Evolutionary conservation across 2,797 vertebrate genomes (phyloP).

Genomic region (Coregonus sp.): DNA sequence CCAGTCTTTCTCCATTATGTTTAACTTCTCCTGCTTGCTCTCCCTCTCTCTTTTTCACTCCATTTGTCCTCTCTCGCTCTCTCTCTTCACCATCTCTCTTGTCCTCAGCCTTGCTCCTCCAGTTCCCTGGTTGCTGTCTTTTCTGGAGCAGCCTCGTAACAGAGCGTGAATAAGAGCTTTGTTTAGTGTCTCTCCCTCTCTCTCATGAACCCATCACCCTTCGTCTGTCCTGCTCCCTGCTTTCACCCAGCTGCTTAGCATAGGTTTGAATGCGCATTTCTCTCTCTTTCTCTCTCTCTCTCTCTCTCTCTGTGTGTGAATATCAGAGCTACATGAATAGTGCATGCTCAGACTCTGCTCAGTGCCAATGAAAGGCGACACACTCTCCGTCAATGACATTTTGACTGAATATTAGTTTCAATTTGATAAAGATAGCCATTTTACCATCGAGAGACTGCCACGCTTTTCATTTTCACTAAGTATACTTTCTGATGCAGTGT

Average conservation of each 20-base stretch:
- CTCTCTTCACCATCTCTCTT: conserved; percentile 13
- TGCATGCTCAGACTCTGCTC: conserved; percentile 35
- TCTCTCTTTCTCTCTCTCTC: background rate
- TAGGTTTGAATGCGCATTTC: background rate
- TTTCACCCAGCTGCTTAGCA: background rate
- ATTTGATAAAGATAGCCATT: conserved; percentile 60
- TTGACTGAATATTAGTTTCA: conserved; percentile 40
- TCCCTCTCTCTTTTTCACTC: conserved; percentile 17
- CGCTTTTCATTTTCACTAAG: background rate
- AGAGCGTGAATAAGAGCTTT: background rate
- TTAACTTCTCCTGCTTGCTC: conserved; percentile 3
- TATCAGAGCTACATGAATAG: conserved; percentile 56
- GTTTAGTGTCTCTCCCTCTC: background rate
- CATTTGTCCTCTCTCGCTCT: background rate
- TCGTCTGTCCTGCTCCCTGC: background rate
- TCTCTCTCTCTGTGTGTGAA: conserved; percentile 26
- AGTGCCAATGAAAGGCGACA: conserved; percentile 46
- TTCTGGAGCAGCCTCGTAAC: background rate
- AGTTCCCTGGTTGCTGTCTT: background rate
- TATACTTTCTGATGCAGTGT: background rate
- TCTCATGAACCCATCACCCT: background rate
- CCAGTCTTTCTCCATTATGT: background rate
- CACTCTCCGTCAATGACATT: conserved; percentile 50
- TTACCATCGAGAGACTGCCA: conserved; percentile 66
- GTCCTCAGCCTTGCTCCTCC: background rate